Percentiles rank a stretch among this genome's conserved stretches.
Evolutionary conservation across 1,140 invertebrate genomes (phyloP).

Genomic region (Pararge aegeria): DNA sequence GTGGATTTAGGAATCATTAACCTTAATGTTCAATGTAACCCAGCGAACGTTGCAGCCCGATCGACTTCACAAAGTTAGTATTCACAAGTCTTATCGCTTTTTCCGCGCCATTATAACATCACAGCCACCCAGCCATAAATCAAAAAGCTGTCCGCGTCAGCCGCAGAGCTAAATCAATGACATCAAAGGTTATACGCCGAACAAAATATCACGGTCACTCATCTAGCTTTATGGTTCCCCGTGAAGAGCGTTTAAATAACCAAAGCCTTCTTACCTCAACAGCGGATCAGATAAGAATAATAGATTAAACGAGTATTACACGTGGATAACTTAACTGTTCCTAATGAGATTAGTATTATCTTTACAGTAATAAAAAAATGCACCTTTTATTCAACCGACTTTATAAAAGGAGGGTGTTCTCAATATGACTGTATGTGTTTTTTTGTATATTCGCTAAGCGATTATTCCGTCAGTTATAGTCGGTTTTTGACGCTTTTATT

Average conservation of each 20-base stretch:
- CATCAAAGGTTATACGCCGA: conserved; percentile 6
- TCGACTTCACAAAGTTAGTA: neutral
- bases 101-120: conserved; percentile 5
- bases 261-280: neutral
- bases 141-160: conserved; percentile 2
- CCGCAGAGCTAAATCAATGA: conserved; percentile 2
- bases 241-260: neutral
- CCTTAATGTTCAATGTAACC: neutral
- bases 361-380: too few relatives aligned
- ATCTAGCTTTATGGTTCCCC: neutral
- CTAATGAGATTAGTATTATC: too few relatives aligned
- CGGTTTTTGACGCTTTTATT: too few relatives aligned
- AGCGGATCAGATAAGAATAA: too few relatives aligned
- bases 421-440: too few relatives aligned
- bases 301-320: too few relatives aligned
- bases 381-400: too few relatives aligned
- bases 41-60: neutral
- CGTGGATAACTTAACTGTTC: too few relatives aligned
- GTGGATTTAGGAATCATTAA: too few relatives aligned
- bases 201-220: neutral
- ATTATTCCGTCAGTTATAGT: too few relatives aligned
- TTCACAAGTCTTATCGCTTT: conserved; percentile 1
- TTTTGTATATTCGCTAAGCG: too few relatives aligned
- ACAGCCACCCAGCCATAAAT: neutral
- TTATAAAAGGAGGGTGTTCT: too few relatives aligned